Percentiles rank a stretch among this genome's conserved stretches.
Conservation (phyloP, 2,113 vertebrate species). For the Seriola quinqueradiata region DNA sequence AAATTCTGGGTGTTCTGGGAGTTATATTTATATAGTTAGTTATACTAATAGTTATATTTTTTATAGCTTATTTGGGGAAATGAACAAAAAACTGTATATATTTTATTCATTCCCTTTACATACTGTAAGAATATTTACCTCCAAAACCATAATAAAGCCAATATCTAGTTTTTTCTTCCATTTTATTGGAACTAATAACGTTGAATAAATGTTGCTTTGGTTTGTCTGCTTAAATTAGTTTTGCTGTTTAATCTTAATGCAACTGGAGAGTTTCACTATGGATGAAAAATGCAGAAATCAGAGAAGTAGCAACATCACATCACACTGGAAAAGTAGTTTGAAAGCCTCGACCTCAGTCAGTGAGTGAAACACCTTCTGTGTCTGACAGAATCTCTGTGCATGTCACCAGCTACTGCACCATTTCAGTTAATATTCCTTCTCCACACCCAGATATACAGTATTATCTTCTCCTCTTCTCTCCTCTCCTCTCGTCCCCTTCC, state of each 20-base stretch:
- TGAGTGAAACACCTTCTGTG: background rate
- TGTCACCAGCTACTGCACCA: background rate
- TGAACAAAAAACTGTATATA: background rate
- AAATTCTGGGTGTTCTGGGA: background rate
- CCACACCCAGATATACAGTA: background rate
- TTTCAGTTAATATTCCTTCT: constrained; percentile 16
- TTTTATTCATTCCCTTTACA: background rate
- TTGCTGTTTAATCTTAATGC: background rate
- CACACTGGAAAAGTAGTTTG: background rate
- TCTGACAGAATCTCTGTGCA: background rate
- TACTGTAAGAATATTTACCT: background rate
- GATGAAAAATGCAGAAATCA: background rate
- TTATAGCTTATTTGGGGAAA: background rate
- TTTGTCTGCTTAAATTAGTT: background rate
- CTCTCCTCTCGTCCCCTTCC: background rate
- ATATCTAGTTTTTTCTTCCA: background rate
- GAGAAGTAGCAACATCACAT: background rate
- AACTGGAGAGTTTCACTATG: background rate
- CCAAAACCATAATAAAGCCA: too few species aligned
- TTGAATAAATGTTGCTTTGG: background rate
- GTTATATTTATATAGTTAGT: too few species aligned
- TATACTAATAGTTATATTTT: too few species aligned
- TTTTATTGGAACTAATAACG: background rate
- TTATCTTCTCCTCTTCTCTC: constrained; percentile 9
- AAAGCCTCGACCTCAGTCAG: background rate